phyloP scores from a whole-genome alignment of 2,797 vertebrate genomes.

The Pseudotriccus pelzelni region DNA sequence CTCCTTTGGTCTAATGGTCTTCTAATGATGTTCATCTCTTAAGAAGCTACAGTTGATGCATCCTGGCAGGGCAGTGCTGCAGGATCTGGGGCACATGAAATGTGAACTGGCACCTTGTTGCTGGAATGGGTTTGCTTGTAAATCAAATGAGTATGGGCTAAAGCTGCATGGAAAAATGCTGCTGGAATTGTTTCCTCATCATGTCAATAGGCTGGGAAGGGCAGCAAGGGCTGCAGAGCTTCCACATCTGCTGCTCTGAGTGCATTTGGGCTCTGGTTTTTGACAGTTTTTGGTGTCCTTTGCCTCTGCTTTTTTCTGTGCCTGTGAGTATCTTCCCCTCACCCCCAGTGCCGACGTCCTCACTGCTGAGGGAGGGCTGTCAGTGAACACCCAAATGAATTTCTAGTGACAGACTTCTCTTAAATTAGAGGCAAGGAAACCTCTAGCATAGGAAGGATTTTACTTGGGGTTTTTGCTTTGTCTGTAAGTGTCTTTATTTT shows the following conservation, averaged over 20 bases:
- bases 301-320: neutral
- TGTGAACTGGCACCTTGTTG: neutral
- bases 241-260: neutral
- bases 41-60: neutral
- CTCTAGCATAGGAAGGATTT: neutral
- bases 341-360: rapidly evolving
- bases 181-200: neutral
- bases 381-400: neutral
- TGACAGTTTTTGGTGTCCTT: neutral
- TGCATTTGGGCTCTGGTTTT: neutral
- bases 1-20: neutral
- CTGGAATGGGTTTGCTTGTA: neutral
- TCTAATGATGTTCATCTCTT: neutral
- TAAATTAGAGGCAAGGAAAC: neutral
- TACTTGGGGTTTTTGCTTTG: neutral
- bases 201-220: neutral
- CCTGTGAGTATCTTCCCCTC: neutral
- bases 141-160: neutral
- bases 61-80: neutral
- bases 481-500: conserved; percentile 9
- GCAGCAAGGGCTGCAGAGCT: neutral
- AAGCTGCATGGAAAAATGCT: neutral
- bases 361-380: neutral
- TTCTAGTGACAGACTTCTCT: neutral
- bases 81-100: neutral